Evolutionary conservation across 2,113 vertebrate genomes (phyloP).

Genomic region (Mastomys natalensis): DNA sequence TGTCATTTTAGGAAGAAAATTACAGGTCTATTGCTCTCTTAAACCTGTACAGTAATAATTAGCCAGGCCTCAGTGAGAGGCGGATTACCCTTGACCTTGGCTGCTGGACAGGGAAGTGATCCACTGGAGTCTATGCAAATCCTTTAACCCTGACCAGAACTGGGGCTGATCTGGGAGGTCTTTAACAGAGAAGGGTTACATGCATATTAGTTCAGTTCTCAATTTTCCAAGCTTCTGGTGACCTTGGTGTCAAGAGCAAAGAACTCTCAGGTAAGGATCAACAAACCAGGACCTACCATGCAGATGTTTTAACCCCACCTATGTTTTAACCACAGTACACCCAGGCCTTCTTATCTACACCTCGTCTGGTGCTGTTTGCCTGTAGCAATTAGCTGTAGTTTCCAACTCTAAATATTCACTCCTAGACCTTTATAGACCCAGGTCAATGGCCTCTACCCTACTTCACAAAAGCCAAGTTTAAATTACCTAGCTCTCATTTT

Average conservation of each 20-base stretch:
- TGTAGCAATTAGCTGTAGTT: background rate
- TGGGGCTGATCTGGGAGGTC: background rate
- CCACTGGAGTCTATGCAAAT: constrained; percentile 49
- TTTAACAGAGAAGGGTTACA: background rate
- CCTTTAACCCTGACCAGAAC: constrained; percentile 10
- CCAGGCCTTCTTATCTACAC: background rate
- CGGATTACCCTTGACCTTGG: constrained; percentile 61
- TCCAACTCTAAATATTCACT: background rate
- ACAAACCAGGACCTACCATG: background rate
- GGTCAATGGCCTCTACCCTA: background rate
- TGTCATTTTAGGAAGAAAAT: constrained; percentile 85
- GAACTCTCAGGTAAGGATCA: background rate
- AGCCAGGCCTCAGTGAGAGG: constrained; percentile 72
- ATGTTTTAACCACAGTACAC: background rate
- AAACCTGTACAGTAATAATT: constrained; percentile 84
- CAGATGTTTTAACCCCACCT: background rate
- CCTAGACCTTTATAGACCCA: background rate
- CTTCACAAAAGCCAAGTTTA: background rate
- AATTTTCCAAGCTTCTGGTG: constrained; percentile 28
- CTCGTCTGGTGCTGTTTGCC: background rate
- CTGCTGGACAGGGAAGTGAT: constrained; percentile 56
- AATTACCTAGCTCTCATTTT: background rate
- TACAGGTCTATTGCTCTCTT: constrained; percentile 84
- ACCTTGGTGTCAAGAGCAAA: background rate
- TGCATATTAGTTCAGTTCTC: constrained; percentile 16